phyloP scores from a whole-genome alignment of 2,113 vertebrate species.

The Euleptes europaea region DNA sequence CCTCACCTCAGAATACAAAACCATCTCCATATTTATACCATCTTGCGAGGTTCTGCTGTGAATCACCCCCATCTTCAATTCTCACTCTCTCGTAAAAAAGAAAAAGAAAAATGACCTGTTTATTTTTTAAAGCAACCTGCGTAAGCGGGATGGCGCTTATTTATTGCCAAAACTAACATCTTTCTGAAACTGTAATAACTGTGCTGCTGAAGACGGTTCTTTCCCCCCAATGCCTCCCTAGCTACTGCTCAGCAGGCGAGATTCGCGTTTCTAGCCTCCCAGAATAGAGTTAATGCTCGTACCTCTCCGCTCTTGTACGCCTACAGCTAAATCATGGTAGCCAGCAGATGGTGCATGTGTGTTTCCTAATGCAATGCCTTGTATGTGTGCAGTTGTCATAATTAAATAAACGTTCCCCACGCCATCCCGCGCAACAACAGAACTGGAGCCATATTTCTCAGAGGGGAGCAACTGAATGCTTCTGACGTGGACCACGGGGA shows the following conservation, averaged over 20 bases:
- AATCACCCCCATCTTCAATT: constrained; percentile 44
- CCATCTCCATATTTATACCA: background rate
- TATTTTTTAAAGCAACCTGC: constrained; percentile 61
- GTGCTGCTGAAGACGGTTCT: constrained; percentile 27
- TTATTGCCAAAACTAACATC: constrained; percentile 69
- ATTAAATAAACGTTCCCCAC: constrained; percentile 72
- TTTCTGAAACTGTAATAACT: constrained; percentile 52
- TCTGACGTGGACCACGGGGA: constrained; percentile 18
- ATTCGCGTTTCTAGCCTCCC: constrained; percentile 44
- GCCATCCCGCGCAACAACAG: constrained; percentile 39
- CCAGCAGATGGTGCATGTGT: constrained; percentile 74
- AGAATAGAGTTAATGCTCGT: constrained; percentile 62
- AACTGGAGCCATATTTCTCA: constrained; percentile 38
- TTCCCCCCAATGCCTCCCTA: constrained; percentile 48
- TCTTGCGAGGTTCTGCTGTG: background rate
- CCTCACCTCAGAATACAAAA: background rate
- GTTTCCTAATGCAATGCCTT: constrained; percentile 67
- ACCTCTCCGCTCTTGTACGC: constrained; percentile 50
- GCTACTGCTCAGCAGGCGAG: constrained; percentile 42
- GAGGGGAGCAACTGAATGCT: constrained; percentile 8
- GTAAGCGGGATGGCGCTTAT: constrained; percentile 64
- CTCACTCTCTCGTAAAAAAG: constrained; percentile 65
- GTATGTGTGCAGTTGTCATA: constrained; percentile 67
- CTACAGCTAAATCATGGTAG: constrained; percentile 66
- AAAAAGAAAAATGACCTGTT: constrained; percentile 61